Evolutionary conservation across 2,797 vertebrate genomes (phyloP), one percentile per base, ranked within the genome.

Genomic region (Eulemur rubriventer): DNA sequence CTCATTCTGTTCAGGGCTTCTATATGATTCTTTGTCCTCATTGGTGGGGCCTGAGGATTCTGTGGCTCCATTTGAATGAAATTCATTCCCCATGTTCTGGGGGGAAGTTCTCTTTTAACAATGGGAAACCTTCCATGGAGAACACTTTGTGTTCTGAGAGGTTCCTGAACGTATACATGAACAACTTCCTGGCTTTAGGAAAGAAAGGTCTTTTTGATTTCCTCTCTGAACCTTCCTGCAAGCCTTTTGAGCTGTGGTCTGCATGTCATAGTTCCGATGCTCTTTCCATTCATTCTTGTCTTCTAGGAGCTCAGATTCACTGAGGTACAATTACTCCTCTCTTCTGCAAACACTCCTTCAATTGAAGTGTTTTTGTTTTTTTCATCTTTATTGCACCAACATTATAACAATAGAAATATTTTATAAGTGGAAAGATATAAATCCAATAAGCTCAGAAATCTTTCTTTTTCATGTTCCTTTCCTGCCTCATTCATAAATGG

Each of bases 361-460:
- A 38, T 57, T 61, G 3, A 30, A 46, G 12, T 82, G 13, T 16
- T 92, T 91, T 85, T 18, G 9, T 48, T 83, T 91, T 76, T 72
- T 35, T 11, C 67, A 87, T 43, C 6, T 67, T 75, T 73, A 73
- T 65, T 69, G n/a, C 4, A 65, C 63, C 26, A 67, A 81, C 18
- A 88, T 52, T 70, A 57, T 65, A 81, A 92, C 22, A 82, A 69
- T 38, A 79, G 35, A 94, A 78, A 76, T 91, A 61, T 87, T 87
- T 93, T 93, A 72, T 82, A 50, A 72, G 67, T 65, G 73, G 96
- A 80, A 92, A 92, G 43, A 61, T 78, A 48, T 73, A 94, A 79
- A 85, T 73, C 7, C 26, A 91, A 78, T 20, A 61, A 91, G 11
- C 22, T 16, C 12, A 50, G 59, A 76, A 81, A 33, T 75, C 2